Evolutionary conservation across 1,140 invertebrate genomes (phyloP), one percentile per base, ranked within the genome.

Genomic region (Oncopodura yosiiana): DNA sequence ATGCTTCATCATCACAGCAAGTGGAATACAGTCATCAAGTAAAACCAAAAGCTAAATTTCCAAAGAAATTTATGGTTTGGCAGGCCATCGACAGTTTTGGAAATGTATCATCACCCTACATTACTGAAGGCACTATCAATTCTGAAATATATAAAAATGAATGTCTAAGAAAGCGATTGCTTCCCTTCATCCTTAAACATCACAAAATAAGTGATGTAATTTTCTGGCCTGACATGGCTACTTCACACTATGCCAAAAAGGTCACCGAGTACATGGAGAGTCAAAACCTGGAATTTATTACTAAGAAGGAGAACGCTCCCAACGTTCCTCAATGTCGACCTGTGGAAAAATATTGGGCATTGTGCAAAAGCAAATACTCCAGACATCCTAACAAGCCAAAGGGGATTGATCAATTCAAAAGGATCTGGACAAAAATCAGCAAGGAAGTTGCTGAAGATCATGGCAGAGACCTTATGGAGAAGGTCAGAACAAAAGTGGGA

Each of bases 281-380:
- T 19, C 18, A 27, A 53, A 44, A 37, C 21, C 36, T 53, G 14
- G 51, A 53, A 18, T 52, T 43, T 32, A 39, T 52, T 19, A 11
- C 11, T 3, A 44, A 53, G 36, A 21, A 32, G 12, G 30, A 53
- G 37, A 53, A 45, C 32, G 26, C 32, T 21, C 51, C 42, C 19
- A 53, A 53, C 18, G 2, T 37, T 45, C 51, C 39, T 14, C 41
- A 53, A n/a, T 6, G 3, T 32, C 50, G 38, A 2, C 12, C 19
- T 3, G 45, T 53, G 11, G 42, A 53, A 45, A 36, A 24, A 3
- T 46, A 45, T 38, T 53, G 51, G 51, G 42, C 29, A 30, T 27
- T 43, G 8, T 52, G 38, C 27, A 52, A 52, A 18, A 42, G 21
- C 3, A 14, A 19, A 43, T 52, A 52, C 30, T 23, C 26, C 37